Evolutionary conservation across 2,797 vertebrate genomes (phyloP), one percentile per base, ranked within the genome.

Genomic region (Notolabrus celidotus): DNA sequence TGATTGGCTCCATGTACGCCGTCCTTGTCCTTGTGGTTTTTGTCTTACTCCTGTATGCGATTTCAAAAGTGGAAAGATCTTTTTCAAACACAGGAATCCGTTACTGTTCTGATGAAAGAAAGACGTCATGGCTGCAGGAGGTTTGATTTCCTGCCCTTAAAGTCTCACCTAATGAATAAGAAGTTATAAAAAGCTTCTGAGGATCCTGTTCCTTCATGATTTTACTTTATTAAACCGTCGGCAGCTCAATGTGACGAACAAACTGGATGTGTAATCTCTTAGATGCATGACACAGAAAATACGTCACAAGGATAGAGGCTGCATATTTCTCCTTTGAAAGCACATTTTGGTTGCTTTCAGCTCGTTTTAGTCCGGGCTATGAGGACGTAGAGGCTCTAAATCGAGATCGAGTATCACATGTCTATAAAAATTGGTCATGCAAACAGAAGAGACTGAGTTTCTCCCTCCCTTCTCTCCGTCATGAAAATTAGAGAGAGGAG

Each of bases 211-310:
- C 23, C 43, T 52, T 7, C 34, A 51, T 9, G 17, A 31, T 64
- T 38, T 46, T 20, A 41, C 39, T 52, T 67, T 46, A 4, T 20
- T 7, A 5, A 68, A 42, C 42, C 47, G 64, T 51, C 41, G 58
- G 23, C 16, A 57, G 19, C 29, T 64, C 25, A 58, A 22, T 22
- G 17, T 46, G 33, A 45, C 27, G 52, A 29, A 59, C 3, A 0
- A 59, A 46, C 43, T 22, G 27, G 36, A 60, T 49, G 27, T 36
- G 5, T 34, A 60, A 50, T 3, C 19, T 2, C 23, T 20, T 46
- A 3, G 43, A 49, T 33, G 34, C 29, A 31, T n/a, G n/a, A n/a
- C n/a, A n/a, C n/a, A n/a, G n/a, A n/a, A n/a, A n/a, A n/a, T n/a
- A n/a, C n/a, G n/a, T n/a, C n/a, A n/a, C n/a, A n/a, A n/a, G n/a